phyloP scores from a whole-genome alignment of 2,113 vertebrate genomes.

The Phyllostomus hastatus region DNA sequence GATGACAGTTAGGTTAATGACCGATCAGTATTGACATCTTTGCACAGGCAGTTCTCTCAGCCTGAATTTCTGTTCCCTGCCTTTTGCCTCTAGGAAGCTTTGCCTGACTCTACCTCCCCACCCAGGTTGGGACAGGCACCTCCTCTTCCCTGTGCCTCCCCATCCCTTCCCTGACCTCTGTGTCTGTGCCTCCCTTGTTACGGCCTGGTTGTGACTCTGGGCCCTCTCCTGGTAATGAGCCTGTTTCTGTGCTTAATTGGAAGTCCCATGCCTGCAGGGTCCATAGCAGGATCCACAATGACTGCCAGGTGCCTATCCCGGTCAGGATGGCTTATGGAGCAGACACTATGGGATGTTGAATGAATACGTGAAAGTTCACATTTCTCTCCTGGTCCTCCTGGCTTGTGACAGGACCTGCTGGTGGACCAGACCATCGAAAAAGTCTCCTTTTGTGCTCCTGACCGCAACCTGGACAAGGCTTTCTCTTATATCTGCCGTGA shows the following conservation, averaged over 20 bases:
- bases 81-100: background rate
- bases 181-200: background rate
- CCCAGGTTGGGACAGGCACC: background rate
- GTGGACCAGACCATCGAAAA: slow-evolving; percentile 97
- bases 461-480: slow-evolving; percentile 95
- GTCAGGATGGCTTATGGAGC: background rate
- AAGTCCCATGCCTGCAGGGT: background rate
- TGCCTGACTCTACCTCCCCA: background rate
- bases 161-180: background rate
- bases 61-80: background rate
- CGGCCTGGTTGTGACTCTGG: background rate
- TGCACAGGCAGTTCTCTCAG: background rate
- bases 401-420: slow-evolving; percentile 87
- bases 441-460: slow-evolving; percentile 94
- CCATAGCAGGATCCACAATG: background rate
- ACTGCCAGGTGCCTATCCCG: background rate
- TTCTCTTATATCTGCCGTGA: slow-evolving; percentile 96
- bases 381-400: background rate
- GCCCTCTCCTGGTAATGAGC: background rate
- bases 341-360: background rate
- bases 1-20: background rate
- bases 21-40: background rate
- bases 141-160: background rate
- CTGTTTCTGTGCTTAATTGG: background rate
- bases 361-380: background rate